Evolutionary conservation across 2,113 vertebrate genomes (phyloP), one percentile per base, ranked within the genome.

Genomic region (Riparia riparia): DNA sequence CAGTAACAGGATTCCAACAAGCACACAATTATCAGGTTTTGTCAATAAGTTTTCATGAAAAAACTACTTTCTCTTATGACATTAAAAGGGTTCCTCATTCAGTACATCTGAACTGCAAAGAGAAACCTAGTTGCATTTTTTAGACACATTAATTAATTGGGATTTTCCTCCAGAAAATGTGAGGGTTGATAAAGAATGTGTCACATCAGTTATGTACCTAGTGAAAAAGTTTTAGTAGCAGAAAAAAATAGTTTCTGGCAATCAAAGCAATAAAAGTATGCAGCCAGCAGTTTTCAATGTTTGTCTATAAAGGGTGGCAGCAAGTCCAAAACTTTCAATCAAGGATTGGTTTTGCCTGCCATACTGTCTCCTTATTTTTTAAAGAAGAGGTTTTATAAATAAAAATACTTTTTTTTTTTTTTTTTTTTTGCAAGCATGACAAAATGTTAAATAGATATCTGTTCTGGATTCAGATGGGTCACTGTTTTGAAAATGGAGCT

Each of bases 91-190:
- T 74, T 95, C 79, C 72, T 93, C 81, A 74, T 85, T 89, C 95
- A 92, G 70, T 68, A 41, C 82, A 79, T 77, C 80, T 95, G 92
- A 92, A 91, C 57, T 83, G 77, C 70, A 86, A 94, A 87, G 82
- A 95, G 76, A 95, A 96, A 95, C 47, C 49, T 42, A 65, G 17
- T 42, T 83, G 17, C n/a, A 53, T 39, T 79, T 69, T 95, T 97
- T 78, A 90, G 54, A 72, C 65, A 78, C 58, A 31, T 3, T 69
- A 95, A 83, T 86, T 47, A 68, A 22, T 26, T 72, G 29, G 3
- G 10, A 3, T 37, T 12, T 89, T 94, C 81, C 69, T 90, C 41
- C 54, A 17, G 76, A 83, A 79, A 86, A 77, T n/a, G 7, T 21
- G 32, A 91, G 31, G 51, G 10, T 54, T 86, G 53, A 60, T 17